Evolutionary conservation across 2,797 vertebrate species (phyloP), one percentile per base, ranked within the genome.

Genomic region (Microtus obscurus): DNA sequence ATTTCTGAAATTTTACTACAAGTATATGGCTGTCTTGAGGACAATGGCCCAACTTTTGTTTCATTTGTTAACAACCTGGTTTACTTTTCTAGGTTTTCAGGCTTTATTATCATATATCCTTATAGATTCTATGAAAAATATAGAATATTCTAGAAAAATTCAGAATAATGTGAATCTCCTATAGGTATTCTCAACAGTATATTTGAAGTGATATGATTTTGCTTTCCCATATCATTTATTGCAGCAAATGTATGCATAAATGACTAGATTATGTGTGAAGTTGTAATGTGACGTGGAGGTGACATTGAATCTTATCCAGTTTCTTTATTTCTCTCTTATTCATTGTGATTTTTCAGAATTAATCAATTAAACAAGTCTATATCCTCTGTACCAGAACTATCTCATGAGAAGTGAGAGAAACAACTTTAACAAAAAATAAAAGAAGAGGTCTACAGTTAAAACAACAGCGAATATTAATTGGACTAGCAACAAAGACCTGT

Each of bases 261-360:
- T 94, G 65, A 85, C 76, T 67, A 87, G 76, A 94, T 94, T 96
- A 48, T 96, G 61, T 87, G 25, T 91, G 56, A 92, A 91, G 87
- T 9, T 93, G 80, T 73, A 95, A 87, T 73, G 76, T 77, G 86
- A 96, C 94, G 69, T 71, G 53, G 93, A 48, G 56, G 5, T 94
- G 83, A 93, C 90, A 14, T 94, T 96, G 83, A 95, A 61, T 81
- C 65, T 87, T 90, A 19, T n/a, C 63, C 21, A 34, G 63, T 95
- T 92, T 59, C 21, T 85, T 51, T 92, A 40, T 73, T 34, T 94
- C 27, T 82, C 31, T 88, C 91, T 88, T 76, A 83, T 95, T 96
- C 78, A 69, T 65, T 94, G 37, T 88, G 56, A 90, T 89, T n/a
- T 91, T 89, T 93, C 59, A 81, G 56, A 59, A 69, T 29, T 93